Evolutionary conservation across 35 echinoderm and acorn worm genomes (phyloP), one percentile per base, ranked within the genome.

Genomic region (Hemicentrotus pulcherrimus): DNA sequence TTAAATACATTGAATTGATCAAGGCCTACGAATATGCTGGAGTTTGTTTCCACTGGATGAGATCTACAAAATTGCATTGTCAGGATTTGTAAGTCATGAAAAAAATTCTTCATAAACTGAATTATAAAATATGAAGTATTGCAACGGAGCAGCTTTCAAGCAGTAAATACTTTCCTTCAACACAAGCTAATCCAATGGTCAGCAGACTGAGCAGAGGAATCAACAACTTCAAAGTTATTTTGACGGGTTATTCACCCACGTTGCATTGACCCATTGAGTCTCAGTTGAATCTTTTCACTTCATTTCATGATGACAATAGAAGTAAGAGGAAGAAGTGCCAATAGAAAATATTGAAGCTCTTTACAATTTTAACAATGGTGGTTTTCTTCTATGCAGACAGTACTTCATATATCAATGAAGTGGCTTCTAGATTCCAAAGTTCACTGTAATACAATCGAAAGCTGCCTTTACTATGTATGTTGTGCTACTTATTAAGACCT

Each of bases 171-270:
- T 78, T 78, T 78, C 4, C 16, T 14, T 15, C 50, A 55, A 11
- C 10, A 13, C 50, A 8, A 78, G 28, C 28, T 78, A 78, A 78
- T 78, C 65, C 19, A n/a, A 78, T 78, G 19, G 18, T 22, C 65
- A 78, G 65, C 35, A 41, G 35, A 41, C 35, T 41, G 35, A 41
- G 52, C 19, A 78, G 65, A 78, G 28, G 28, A 78, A 78, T 78
- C 19, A 6, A 78, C 65, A 78, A 78, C 65, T 78, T 78, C 6
- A 78, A 78, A 45, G 33, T 90, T 90, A 45, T 90, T 90, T 90
- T 47, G 12, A 47, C 88, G 24, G 88, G 88, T 90, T 90, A 90
- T 90, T 90, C 88, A 90, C 88, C 88, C 88, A 47, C 32, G 32
- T 10, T 47, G 32, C 88, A 9, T n/a, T 13, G 33, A 90, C 31